phyloP scores from a whole-genome alignment of 2,888 invertebrate genomes.

The Leucozona laternaria region DNA sequence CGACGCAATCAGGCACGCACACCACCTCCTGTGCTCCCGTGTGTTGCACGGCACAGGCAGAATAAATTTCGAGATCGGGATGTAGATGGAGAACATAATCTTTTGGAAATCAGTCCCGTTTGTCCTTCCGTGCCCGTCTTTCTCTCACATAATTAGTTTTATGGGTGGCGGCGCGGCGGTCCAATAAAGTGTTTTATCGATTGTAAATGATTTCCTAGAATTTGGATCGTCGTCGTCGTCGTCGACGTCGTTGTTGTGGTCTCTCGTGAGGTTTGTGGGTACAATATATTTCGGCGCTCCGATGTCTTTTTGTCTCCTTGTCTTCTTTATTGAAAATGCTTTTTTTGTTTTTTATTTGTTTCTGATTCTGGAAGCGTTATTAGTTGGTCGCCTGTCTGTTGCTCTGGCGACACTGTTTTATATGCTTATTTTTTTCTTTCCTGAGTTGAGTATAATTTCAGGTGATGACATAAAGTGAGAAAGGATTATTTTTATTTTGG shows the following conservation, averaged over 20 bases:
- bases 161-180: slow-evolving; percentile 43
- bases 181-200: slow-evolving; percentile 77
- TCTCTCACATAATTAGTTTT: slow-evolving; percentile 75
- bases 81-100: slow-evolving; percentile 65
- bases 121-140: slow-evolving; percentile 30
- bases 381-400: not conserved
- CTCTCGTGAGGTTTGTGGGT: slow-evolving; percentile 21
- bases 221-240: slow-evolving; percentile 53
- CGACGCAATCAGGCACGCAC: slow-evolving; percentile 56
- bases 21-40: slow-evolving; percentile 30
- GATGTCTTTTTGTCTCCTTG: slow-evolving; percentile 62
- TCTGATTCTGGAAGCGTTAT: slow-evolving; percentile 44
- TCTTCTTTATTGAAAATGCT: slow-evolving; percentile 53
- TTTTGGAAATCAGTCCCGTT: slow-evolving; percentile 61
- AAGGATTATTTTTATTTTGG: not conserved
- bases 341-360: slow-evolving; percentile 16
- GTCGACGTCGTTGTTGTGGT: not conserved
- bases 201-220: slow-evolving; percentile 78
- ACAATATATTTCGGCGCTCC: slow-evolving; percentile 70
- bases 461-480: not conserved
- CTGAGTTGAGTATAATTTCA: not conserved
- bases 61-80: slow-evolving; percentile 8
- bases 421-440: slow-evolving; percentile 13
- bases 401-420: slow-evolving; percentile 49
- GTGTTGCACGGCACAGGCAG: slow-evolving; percentile 33